Evolutionary conservation across 1,140 invertebrate genomes (phyloP), one percentile per base, ranked within the genome.

Genomic region (Temnothorax longispinosus): DNA sequence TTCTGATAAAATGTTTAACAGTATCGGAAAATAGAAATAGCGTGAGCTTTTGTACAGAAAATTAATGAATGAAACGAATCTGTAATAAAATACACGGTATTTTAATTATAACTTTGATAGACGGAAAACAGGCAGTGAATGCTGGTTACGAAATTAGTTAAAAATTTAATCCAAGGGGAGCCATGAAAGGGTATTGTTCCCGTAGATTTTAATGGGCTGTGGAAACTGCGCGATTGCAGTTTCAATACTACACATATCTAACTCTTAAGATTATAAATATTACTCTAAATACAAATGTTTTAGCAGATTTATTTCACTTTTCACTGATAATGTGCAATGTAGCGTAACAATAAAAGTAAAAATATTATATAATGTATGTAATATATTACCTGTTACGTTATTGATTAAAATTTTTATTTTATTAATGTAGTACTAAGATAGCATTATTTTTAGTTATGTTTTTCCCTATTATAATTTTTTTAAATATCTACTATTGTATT

Each of bases 51-150:
- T 74, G 7, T 62, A 27, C 8, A 27, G 27, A 84, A 75, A 84
- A 84, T 84, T 0, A 32, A 81, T 27, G 27, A 27, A 27, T 27
- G 13, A 58, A 71, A 81, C 18, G 38, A 84, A 75, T 74, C 60
- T 60, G 38, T 74, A 74, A 82, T 74, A 47, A 58, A 80, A 80
- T 80, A 50, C 32, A 74, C 7, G 21, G 41, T 84, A 84, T 60
- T 75, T 74, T 84, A 75, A 84, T 74, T 84, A 84, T 84, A 74
- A 74, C 41, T 82, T 74, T 58, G 41, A 58, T 84, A 84, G 69
- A 62, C 27, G 54, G 69, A 84, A 84, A 84, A 50, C 38, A 50
- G 18, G 54, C 32, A 38, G 41, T 54, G 69, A 44, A 84, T 84
- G 44, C 58, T 82, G 80, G 41, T 13, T 47, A 54, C 13, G n/a